Evolutionary conservation across 30 jellyfish, hydroid and myxozoan species (phyloP), one percentile per base, ranked within the genome.

Genomic region (Hydractinia echinata): DNA sequence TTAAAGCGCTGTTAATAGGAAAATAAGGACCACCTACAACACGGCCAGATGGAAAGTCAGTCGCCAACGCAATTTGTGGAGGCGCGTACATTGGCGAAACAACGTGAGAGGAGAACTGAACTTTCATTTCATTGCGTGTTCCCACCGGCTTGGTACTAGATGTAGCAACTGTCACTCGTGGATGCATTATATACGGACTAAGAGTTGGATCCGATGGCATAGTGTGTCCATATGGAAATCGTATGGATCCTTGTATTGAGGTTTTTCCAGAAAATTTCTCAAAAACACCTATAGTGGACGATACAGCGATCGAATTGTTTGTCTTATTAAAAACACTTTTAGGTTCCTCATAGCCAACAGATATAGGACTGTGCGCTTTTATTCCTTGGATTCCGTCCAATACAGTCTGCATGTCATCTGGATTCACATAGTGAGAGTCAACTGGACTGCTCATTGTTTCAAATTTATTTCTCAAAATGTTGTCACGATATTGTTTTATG

Each of bases 331-430:
- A 30, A 30, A 30, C 44, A 30, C 44, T 30, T 2, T 30, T 30
- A 1, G 44, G 44, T 30, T 30, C 44, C 2, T 30, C 44, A 30
- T 30, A 30, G 44, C 44, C 44, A 30, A 30, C 44, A 77, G 85
- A 64, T 8, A 20, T 61, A 4, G 87, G 80, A 19, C 83, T 80
- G 10, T 69, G n/a, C 13, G 87, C 81, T 5, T 80, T 84, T 51
- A 80, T 10, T 48, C 50, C 87, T 30, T 77, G 73, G 19, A 77
- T 54, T 15, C 74, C 85, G 18, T 77, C 39, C 18, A 80, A 20
- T 19, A 66, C 81, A n/a, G 87, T 39, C 79, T 80, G 87, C 67
- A 80, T 80, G 16, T 80, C 87, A 66, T 18, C 39, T 6, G 62
- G 58, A 8, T 72, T 78, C 39, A 67, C 50, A 61, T 66, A 61